phyloP scores from a whole-genome alignment of 2,113 vertebrate species.

The Psilopsiagon aymara region DNA sequence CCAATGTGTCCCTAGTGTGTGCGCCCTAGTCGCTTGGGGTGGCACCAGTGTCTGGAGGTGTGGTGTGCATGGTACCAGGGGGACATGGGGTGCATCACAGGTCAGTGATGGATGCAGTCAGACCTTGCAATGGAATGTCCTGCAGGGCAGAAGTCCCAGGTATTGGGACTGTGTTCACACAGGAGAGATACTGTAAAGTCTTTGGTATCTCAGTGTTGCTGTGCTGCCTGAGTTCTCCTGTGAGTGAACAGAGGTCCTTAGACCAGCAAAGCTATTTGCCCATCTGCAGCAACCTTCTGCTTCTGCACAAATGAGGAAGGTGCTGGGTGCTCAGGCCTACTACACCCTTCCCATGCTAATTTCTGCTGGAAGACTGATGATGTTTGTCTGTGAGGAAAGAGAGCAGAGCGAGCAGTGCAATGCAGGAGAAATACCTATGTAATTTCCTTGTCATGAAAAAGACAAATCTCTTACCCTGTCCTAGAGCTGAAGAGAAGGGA shows the following conservation, averaged over 20 bases:
- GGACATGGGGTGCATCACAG: not conserved
- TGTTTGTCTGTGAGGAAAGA: not conserved
- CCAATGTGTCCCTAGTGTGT: not conserved
- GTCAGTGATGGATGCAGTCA: not conserved
- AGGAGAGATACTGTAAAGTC: not conserved
- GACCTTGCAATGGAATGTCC: not conserved
- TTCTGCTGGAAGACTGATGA: not conserved
- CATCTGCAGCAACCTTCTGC: not conserved
- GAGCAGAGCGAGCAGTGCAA: not conserved
- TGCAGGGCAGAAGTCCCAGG: not conserved
- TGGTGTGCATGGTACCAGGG: not conserved
- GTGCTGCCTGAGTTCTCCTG: not conserved
- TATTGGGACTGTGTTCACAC: rapidly evolving
- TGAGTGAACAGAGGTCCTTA: not conserved
- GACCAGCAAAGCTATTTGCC: not conserved
- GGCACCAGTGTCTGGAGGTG: not conserved
- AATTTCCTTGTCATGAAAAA: not conserved
- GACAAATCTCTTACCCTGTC: not conserved
- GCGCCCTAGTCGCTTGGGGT: rapidly evolving
- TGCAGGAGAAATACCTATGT: not conserved
- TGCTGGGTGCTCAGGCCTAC: not conserved
- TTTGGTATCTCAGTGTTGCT: not conserved
- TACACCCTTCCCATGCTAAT: not conserved
- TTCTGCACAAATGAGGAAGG: not conserved
- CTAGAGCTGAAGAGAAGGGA: not conserved